A percentile compares a stretch with the other conserved stretches of the same genome.
phyloP scores from a whole-genome alignment of 53 echinoderm and acorn worm species.

The Hippasteria phrygiana region DNA sequence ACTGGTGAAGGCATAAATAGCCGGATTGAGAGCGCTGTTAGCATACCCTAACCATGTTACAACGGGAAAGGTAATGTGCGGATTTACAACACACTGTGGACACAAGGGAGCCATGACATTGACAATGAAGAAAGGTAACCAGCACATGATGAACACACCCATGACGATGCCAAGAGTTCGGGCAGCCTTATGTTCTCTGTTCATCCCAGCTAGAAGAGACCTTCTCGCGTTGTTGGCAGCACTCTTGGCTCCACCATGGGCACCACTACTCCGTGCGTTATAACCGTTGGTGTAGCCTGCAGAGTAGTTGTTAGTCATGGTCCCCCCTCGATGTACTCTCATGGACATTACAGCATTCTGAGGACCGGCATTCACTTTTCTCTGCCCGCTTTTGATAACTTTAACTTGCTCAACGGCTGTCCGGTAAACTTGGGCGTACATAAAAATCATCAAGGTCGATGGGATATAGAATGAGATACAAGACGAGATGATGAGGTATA shows the following conservation, averaged over 20 bases:
- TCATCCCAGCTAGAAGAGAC: constrained; percentile 69
- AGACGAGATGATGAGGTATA: constrained; percentile 87
- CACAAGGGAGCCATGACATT: constrained; percentile 88
- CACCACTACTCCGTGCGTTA: constrained; percentile 7
- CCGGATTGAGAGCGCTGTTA: constrained; percentile 90
- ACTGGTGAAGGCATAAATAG: constrained; percentile 94
- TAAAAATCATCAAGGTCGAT: constrained; percentile 84
- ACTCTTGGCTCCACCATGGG: constrained; percentile 50
- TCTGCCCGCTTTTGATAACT: constrained; percentile 79
- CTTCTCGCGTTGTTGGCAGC: constrained; percentile 54
- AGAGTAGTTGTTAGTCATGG: constrained; percentile 27
- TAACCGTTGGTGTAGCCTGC: constrained; percentile 48
- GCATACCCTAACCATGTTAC: constrained; percentile 93
- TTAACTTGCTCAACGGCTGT: constrained; percentile 88
- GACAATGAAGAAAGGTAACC: constrained; percentile 96
- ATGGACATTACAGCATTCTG: constrained; percentile 73
- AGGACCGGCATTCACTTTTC: constrained; percentile 65
- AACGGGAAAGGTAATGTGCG: constrained; percentile 75
- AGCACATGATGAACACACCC: constrained; percentile 96
- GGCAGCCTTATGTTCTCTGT: constrained; percentile 85
- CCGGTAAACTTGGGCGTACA: constrained; percentile 87
- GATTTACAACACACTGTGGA: constrained; percentile 70
- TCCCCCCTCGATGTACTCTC: constrained; percentile 84
- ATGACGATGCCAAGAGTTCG: constrained; percentile 93
- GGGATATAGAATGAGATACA: constrained; percentile 97